Evolutionary conservation across 1,140 invertebrate genomes (phyloP), one percentile per base, ranked within the genome.

Genomic region (Stenopsyche tienmushanensis): DNA sequence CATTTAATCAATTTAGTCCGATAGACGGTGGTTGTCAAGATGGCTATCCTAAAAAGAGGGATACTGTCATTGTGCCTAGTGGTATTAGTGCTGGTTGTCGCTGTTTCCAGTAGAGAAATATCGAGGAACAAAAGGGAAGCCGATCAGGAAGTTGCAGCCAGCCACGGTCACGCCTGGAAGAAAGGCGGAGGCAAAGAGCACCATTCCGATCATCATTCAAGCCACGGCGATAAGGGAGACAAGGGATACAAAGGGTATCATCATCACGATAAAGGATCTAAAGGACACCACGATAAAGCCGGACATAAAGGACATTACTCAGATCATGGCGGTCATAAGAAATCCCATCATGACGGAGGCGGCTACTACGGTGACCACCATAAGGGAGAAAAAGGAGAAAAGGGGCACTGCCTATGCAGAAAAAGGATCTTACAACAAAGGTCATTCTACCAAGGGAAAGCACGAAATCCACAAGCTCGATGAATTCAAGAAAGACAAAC

Each of bases 361-460:
- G 59, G 87, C 0, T 84, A 89, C 67, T 89, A 91, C 71, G 86
- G 85, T 0, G 86, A 86, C 0, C 90, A 90, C 73, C 88, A 82
- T 15, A 86, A 90, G 69, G 88, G 89, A 72, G 87, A 84, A 70
- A 85, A 88, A 55, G 89, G 88, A 73, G 84, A 89, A 52, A 88
- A 89, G 71, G 87, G 87, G 70, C 80, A 82, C 69, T 79, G 83
- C n/a, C 34, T 83, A 83, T 66, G 80, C 83, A 21, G 83, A 85
- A 67, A 78, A 83, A 59, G 80, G 84, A 76, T 67, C 85, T 64
- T 85, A 88, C 74, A 90, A 90, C 70, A 90, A 91, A 62, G 90
- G 89, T 0, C 88, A 91, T 74, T 87, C 87, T 20, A 88, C 84
- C 45, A 89, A 89, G 8, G 90, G 89, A 71, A 88, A 90, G 70